Conservation (phyloP, 1,140 invertebrate species). For the Arion vulgaris region DNA sequence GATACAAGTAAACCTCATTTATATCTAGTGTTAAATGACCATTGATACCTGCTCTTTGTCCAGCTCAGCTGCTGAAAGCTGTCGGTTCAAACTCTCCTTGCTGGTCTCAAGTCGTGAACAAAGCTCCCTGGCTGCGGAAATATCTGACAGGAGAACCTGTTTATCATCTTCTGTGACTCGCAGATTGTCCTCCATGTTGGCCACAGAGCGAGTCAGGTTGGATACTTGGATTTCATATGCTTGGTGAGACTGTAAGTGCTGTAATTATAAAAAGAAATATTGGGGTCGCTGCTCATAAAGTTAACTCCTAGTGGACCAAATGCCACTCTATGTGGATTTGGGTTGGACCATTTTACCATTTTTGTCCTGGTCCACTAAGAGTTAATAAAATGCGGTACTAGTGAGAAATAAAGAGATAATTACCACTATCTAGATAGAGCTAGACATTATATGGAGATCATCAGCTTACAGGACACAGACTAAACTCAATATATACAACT, state of each 20-base stretch:
- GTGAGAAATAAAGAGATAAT: no score
- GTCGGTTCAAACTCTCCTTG: slow-evolving; percentile 69
- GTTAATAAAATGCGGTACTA: no score
- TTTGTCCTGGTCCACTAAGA: no score
- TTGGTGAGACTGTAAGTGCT: slow-evolving; percentile 68
- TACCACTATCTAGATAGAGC: no score
- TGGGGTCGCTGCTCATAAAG: no score
- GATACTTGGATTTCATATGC: slow-evolving; percentile 71
- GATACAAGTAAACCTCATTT: no score
- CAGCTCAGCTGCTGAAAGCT: slow-evolving; percentile 64
- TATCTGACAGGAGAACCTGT: slow-evolving; percentile 65
- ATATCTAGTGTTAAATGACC: not conserved
- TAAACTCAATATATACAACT: no score
- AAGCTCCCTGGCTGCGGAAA: slow-evolving; percentile 69
- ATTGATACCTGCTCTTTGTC: slow-evolving; percentile 69
- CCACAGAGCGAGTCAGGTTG: slow-evolving; percentile 65
- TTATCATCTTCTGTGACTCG: slow-evolving; percentile 68
- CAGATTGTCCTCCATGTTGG: slow-evolving; percentile 67
- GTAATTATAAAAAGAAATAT: not conserved
- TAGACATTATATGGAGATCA: no score
- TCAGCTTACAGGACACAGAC: no score
- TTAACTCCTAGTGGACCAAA: no score
- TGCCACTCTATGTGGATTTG: no score
- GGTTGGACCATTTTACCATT: no score
- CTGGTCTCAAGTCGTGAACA: slow-evolving; percentile 67